Evolutionary conservation across 1,140 invertebrate genomes (phyloP), one percentile per base, ranked within the genome.

Genomic region (Chymomyza costata): DNA sequence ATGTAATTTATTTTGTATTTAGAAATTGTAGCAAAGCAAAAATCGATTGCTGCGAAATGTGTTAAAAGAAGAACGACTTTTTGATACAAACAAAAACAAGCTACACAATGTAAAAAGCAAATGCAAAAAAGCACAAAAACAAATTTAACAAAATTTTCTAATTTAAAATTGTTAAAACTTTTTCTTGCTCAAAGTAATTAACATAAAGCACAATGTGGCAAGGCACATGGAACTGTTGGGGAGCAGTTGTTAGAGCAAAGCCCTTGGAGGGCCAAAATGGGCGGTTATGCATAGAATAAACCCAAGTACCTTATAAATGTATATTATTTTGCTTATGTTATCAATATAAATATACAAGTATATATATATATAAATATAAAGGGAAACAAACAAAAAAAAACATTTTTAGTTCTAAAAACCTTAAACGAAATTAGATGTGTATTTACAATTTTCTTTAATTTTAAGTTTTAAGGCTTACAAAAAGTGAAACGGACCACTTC

Each of bases 291-390:
- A 61, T 66, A 48, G 63, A 53, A 38, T 73, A 71, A 73, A 80
- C 73, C 73, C 73, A 78, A 80, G 73, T 78, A 78, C 73, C 73
- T 78, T 71, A 80, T 78, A 73, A 60, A 80, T 73, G 47, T 78
- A 61, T 73, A 80, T 80, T 54, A 73, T 52, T 80, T 43, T 62
- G 56, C 54, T 64, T 67, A 46, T 78, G 65, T 52, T 64, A 39
- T 60, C 5, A 6, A 5, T 28, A 28, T 71, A 51, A 32, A 54
- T 44, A 57, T 41, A 39, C 19, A 57, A 53, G 46, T 44, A 46
- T 38, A 68, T 28, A 6, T 28, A 5, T 28, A 6, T 28, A 28
- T 28, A 6, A 6, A 28, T 28, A 28, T 10, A 10, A 5, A 28
- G 10, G 5, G 25, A 28, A 28, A 28, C 25, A n/a, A n/a, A n/a